Evolutionary conservation across 2,888 invertebrate genomes (phyloP).

Genomic region (Aphelenchoides bicaudatus): DNA sequence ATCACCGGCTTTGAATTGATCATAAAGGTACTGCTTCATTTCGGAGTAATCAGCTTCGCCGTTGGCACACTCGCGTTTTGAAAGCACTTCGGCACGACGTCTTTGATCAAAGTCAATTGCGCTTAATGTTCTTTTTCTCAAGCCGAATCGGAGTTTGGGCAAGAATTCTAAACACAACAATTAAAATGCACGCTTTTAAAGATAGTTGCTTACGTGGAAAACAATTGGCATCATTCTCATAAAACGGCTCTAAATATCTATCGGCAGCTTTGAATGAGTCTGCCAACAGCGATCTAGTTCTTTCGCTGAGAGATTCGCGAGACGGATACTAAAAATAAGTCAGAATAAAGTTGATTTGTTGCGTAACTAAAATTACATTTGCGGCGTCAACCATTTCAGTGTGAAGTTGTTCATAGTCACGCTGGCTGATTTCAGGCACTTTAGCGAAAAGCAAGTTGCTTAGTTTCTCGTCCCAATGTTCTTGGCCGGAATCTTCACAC

Average conservation of each 20-base stretch:
- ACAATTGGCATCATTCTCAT: conserved; percentile 30
- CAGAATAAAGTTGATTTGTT: conserved; percentile 2
- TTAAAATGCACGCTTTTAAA: conserved; percentile 4
- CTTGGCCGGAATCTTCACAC: conserved; percentile 46
- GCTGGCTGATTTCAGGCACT: conserved; percentile 11
- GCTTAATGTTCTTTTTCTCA: background rate
- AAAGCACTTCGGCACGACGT: conserved; percentile 12
- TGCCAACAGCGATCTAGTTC: conserved; percentile 29
- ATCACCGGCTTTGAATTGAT: no score
- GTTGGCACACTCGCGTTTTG: no score
- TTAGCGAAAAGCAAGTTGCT: conserved; percentile 24
- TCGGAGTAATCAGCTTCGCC: no score
- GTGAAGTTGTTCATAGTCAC: conserved; percentile 31
- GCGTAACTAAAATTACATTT: conserved; percentile 24
- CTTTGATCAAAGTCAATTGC: conserved; percentile 4
- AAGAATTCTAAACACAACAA: conserved; percentile 4
- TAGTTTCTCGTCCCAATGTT: conserved; percentile 46
- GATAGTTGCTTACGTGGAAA: conserved; percentile 31
- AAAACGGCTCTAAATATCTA: conserved; percentile 42
- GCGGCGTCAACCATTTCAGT: conserved; percentile 35
- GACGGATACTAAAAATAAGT: conserved; percentile 17
- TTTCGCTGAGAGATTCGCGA: conserved; percentile 26
- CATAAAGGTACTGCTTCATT: no score
- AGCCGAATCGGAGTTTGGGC: background rate
- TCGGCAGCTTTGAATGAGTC: conserved; percentile 30